Percentiles rank a stretch among this genome's conserved stretches.
Evolutionary conservation across 2,113 vertebrate genomes (phyloP).

Genomic region (Catharus bicknelli): DNA sequence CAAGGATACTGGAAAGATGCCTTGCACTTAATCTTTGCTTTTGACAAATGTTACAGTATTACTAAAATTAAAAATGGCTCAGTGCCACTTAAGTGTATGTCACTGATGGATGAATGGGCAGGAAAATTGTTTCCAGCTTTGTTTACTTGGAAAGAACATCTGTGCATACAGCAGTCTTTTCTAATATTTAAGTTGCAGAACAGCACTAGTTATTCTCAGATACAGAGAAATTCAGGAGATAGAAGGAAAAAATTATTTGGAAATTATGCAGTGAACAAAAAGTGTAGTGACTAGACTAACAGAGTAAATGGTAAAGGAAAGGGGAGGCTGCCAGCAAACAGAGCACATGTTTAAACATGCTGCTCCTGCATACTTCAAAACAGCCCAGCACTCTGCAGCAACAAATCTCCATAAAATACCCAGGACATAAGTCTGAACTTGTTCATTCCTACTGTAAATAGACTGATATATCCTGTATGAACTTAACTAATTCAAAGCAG

Average conservation of each 20-base stretch:
- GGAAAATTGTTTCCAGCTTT: neutral
- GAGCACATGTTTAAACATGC: slow-evolving; percentile 13
- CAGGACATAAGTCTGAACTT: slow-evolving; percentile 4
- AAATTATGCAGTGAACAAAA: neutral
- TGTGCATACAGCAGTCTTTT: neutral
- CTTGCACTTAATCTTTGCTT: neutral
- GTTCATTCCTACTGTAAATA: neutral
- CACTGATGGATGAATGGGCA: neutral
- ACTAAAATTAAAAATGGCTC: neutral
- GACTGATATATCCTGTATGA: neutral
- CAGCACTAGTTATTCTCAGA: neutral
- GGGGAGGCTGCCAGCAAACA: neutral
- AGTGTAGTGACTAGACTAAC: neutral
- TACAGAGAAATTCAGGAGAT: neutral
- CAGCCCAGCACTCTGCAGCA: neutral
- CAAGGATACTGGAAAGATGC: neutral
- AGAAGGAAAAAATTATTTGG: neutral
- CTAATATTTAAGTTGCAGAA: neutral
- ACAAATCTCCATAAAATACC: neutral
- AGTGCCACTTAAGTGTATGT: neutral
- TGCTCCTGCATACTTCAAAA: neutral
- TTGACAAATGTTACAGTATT: neutral
- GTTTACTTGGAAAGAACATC: neutral
- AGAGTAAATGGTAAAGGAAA: neutral
- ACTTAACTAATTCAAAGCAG: neutral